Conservation (phyloP, 2,888 invertebrate species). For the Hypomecis punctinalis region DNA sequence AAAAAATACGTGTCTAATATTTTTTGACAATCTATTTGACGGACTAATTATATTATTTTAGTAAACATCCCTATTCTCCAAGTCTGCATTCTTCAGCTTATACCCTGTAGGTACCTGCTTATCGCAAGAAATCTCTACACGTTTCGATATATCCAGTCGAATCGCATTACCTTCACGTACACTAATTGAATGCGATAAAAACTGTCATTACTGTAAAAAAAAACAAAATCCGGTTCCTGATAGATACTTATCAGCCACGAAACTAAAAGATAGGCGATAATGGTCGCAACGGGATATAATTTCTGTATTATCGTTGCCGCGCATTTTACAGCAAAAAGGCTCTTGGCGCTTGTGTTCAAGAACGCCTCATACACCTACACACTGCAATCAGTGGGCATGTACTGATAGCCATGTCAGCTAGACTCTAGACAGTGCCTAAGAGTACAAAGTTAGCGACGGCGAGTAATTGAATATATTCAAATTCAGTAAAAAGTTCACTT, state of each 20-base stretch:
- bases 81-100: too few species aligned
- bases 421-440: conserved; percentile 10
- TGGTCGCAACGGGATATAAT: conserved; percentile 23
- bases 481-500: too few species aligned
- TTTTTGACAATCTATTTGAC: too few species aligned
- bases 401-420: not conserved
- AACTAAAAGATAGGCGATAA: conserved; percentile 6
- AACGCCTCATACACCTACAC: conserved; percentile 18
- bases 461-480: not conserved
- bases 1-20: too few species aligned
- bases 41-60: too few species aligned
- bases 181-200: not conserved
- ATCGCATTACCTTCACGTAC: not conserved
- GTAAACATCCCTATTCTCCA: too few species aligned
- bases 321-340: conserved; percentile 31
- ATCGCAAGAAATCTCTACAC: too few species aligned
- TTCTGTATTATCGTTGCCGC: conserved; percentile 27
- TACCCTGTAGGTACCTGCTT: too few species aligned
- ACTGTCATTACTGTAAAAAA: not conserved
- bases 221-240: conserved; percentile 3
- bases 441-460: not conserved
- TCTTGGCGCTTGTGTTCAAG: conserved; percentile 25
- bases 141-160: not conserved
- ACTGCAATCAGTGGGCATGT: conserved; percentile 8
- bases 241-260: conserved; percentile 1